Evolutionary conservation across 2,113 vertebrate genomes (phyloP), one percentile per base, ranked within the genome.

Genomic region (Malurus elegans): DNA sequence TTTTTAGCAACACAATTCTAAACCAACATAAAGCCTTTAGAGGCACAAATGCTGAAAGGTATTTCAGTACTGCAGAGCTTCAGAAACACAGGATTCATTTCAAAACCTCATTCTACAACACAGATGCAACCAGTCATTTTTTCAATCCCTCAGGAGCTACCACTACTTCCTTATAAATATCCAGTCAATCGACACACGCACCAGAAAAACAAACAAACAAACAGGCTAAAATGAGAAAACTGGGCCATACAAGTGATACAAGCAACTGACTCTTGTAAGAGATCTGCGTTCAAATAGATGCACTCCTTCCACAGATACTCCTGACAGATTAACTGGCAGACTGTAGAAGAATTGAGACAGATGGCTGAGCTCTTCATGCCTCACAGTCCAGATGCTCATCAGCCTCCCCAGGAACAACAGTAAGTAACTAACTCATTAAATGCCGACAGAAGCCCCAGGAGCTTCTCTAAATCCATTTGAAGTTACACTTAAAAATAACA

Each of bases 301-400:
- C 56, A 66, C 32, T 84, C 1, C 0, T 64, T 75, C 50, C 81
- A 91, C 54, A 72, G 78, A 67, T 28, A 75, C 31, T 70, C 47
- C 81, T 79, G 51, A 71, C 57, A 86, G 53, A 95, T 62, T 79
- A 87, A 82, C 32, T 70, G 67, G 61, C 84, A 93, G 66, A 72
- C 65, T 75, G 56, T 2, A 83, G 51, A 88, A 88, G 54, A 89
- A 84, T 57, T 85, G 90, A 87, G 79, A 86, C 72, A 94, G 87
- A 94, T 86, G 88, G 92, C 65, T 82, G 78, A 90, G 62, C 54
- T 91, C 73, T 87, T 66, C 85, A 24, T 42, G 71, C 84, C 58
- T 95, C 62, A 26, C 9, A 15, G 60, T 71, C 81, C 90, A 94
- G 71, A 93, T 90, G 88, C 79, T 96, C 67, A 92, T 20, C 87